Conservation (phyloP, 2,888 invertebrate genomes). For the Andrena dorsata region DNA sequence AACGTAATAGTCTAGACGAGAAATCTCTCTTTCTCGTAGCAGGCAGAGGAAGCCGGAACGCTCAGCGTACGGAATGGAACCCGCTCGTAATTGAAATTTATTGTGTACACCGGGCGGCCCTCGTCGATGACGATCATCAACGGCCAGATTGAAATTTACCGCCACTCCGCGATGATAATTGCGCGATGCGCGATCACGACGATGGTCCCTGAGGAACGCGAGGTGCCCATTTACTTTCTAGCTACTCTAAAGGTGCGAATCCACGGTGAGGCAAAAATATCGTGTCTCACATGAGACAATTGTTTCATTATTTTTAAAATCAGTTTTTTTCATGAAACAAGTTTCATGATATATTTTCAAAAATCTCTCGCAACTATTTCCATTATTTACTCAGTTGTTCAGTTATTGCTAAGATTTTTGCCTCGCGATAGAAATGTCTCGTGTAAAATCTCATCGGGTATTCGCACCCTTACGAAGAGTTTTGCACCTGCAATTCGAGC, state of each 20-base stretch:
- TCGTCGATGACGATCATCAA: not conserved
- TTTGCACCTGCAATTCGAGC: not conserved
- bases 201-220: no score
- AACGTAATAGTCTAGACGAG: constrained; percentile 57
- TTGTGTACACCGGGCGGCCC: not conserved
- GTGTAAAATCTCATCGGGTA: not conserved
- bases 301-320: no score
- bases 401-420: no score
- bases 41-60: constrained; percentile 15
- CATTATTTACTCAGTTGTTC: not conserved
- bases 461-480: not conserved
- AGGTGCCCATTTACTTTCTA: no score
- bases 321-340: no score
- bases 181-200: not conserved
- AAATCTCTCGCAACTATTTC: not conserved
- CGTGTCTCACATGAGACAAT: no score
- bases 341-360: no score
- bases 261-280: no score
- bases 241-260: no score
- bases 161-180: not conserved
- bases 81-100: constrained; percentile 24
- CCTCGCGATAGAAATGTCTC: not conserved
- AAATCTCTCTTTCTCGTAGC: constrained; percentile 1
- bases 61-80: not conserved
- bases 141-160: not conserved